Conservation (phyloP, 2,888 invertebrate genomes). For the Fragum fragum region DNA sequence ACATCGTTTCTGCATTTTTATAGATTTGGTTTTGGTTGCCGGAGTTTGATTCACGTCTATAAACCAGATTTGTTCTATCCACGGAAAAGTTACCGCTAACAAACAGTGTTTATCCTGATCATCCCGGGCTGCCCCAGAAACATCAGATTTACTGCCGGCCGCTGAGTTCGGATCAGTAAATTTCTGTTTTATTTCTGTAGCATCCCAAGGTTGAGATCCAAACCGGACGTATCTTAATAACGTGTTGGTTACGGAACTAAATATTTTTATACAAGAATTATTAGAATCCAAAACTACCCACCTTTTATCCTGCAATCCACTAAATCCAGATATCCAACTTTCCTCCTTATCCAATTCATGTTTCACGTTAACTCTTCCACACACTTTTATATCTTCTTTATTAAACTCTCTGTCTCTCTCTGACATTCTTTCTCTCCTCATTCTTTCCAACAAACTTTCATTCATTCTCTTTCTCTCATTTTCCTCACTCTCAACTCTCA, state of each 20-base stretch:
- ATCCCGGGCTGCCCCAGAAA: background rate
- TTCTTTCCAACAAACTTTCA: no score
- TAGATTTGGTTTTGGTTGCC: background rate
- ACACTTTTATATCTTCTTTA: background rate
- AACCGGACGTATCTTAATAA: background rate
- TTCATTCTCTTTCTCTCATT: no score
- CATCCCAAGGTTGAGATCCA: no score
- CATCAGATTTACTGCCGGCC: background rate
- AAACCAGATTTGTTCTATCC: background rate
- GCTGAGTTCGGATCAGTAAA: conserved; percentile 4
- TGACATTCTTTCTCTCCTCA: no score
- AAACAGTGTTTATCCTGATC: background rate
- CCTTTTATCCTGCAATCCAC: conserved; percentile 7
- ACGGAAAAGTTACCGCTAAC: background rate
- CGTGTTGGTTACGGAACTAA: background rate
- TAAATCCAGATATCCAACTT: background rate
- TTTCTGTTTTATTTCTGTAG: background rate
- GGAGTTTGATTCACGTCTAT: background rate
- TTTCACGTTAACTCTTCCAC: background rate
- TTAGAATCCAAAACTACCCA: background rate
- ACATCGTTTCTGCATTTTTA: background rate
- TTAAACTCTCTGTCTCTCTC: no score
- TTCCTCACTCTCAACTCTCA: background rate
- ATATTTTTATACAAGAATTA: conserved; percentile 5
- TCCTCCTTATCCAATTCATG: background rate